Evolutionary conservation across 2,888 invertebrate species (phyloP).

Genomic region (Himalopsyche kuldschensis): DNA sequence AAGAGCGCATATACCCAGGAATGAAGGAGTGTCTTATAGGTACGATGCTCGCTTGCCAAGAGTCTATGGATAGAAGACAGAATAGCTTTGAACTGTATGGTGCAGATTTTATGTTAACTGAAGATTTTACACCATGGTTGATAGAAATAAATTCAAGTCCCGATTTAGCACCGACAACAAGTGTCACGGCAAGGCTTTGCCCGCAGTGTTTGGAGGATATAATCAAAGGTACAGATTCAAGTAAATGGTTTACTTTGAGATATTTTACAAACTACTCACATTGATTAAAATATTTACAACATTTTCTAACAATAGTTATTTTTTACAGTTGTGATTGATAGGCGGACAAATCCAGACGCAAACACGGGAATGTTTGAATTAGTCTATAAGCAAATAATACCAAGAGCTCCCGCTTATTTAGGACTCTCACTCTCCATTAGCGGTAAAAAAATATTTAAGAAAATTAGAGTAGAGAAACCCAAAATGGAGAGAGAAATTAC

Average conservation of each 20-base stretch:
- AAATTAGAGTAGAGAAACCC: constrained; percentile 49
- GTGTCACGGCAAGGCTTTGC: constrained; percentile 84
- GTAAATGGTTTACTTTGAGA: not conserved
- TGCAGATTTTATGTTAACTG: constrained; percentile 92
- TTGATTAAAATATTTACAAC: not conserved
- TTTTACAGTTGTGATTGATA: constrained; percentile 75
- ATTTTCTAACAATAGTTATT: not conserved
- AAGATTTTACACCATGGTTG: constrained; percentile 86
- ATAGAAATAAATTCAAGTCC: constrained; percentile 95
- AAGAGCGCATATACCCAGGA: constrained; percentile 83
- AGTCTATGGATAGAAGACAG: constrained; percentile 74
- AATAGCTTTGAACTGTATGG: constrained; percentile 94
- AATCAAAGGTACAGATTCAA: constrained; percentile 72
- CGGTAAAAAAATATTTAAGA: constrained; percentile 64
- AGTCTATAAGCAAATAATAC: constrained; percentile 75
- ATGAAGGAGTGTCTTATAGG: constrained; percentile 78
- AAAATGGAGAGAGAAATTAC: constrained; percentile 49
- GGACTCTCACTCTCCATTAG: constrained; percentile 72
- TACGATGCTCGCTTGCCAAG: constrained; percentile 84
- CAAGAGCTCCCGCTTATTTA: constrained; percentile 79
- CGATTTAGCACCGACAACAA: constrained; percentile 87
- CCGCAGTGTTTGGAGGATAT: constrained; percentile 87
- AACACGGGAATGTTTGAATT: constrained; percentile 82
- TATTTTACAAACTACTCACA: not conserved
- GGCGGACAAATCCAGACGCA: constrained; percentile 69